Base-by-base conservation (phyloP, 2,797 vertebrate species). In the Anguilla anguilla region DNA sequence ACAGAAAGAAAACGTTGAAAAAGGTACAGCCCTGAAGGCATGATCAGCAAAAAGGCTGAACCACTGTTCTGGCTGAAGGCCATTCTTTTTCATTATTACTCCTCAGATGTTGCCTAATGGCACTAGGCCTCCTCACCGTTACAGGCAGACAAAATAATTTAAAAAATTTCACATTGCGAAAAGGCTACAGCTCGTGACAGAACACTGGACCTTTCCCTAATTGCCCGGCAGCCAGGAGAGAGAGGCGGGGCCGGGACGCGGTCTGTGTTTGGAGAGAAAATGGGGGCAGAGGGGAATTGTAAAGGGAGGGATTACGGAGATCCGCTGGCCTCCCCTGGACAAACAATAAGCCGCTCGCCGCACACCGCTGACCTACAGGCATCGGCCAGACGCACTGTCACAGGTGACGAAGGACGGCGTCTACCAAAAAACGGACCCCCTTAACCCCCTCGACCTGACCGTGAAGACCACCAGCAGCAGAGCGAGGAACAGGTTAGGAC, bases 281-380 rank as follows among this genome's bases (percentile, higher is more conserved):
- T 51, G 39, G 46, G 77, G 77, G 77, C 43, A 49, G 77, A 79
- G 77, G 77, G 43, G 19, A 22, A 81, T 77, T 81, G 77, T 49
- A 49, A 11, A 81, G 77, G 43, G 77, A 81, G 46, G 77, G 77
- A 81, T 81, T 81, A 81, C 77, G 19, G 77, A 81, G 77, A 81
- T 81, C 43, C 77, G 39, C 77, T 81, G 77, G 77, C 46, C 77
- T 49, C 77, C 77, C 46, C 77, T 81, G 77, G 39, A 81, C 43
- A 49, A 51, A 46, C 46, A 49, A 35, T 35, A 79, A 35, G n/a
- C 74, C 74, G 35, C 39, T 51, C 39, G 10, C 46, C 22, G 19
- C 77, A n/a, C 77, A 81, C 77, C 25, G 2, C 77, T 49, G 43
- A 81, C 77, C 77, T n/a, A 19, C 77, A 51, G 69, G 1, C 5